These are phyloP conservation scores for Silurus lanzhouensis DNA, from an alignment of 2,797 vertebrate genomes.

Conservation along the genomic window DNA sequence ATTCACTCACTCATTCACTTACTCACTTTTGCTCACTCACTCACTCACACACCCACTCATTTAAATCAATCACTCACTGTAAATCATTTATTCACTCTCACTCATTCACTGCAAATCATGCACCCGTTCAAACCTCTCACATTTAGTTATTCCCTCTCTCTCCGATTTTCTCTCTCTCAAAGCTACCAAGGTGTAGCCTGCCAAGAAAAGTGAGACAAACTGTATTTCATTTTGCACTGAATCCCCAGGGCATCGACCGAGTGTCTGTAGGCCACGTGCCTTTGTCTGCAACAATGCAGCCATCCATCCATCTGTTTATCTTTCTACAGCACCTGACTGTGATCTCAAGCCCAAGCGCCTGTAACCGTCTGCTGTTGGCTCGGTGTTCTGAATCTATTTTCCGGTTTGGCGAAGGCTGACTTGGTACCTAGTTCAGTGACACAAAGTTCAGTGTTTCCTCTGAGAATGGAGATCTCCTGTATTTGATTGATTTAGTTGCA, in stretches of 20 bases:
- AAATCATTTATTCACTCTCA: background rate
- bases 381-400: background rate
- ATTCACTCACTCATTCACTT: background rate
- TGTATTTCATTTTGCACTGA: conserved; percentile 55
- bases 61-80: background rate
- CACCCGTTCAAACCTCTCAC: background rate
- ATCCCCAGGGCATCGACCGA: conserved; percentile 31
- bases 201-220: conserved; percentile 69
- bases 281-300: conserved; percentile 35
- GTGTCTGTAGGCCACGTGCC: conserved; percentile 26
- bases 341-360: conserved; percentile 26
- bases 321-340: conserved; percentile 18
- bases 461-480: background rate
- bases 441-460: background rate
- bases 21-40: background rate
- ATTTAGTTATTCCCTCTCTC: background rate
- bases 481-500: background rate
- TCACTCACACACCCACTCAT: background rate
- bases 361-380: conserved; percentile 22
- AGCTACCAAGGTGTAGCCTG: conserved; percentile 56
- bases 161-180: conserved; percentile 52
- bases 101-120: background rate
- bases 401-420: conserved; percentile 1
- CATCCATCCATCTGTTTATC: conserved; percentile 44
- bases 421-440: background rate